Evolutionary conservation across 2,113 vertebrate species (phyloP).

Genomic region (Emydura subglobosa): DNA sequence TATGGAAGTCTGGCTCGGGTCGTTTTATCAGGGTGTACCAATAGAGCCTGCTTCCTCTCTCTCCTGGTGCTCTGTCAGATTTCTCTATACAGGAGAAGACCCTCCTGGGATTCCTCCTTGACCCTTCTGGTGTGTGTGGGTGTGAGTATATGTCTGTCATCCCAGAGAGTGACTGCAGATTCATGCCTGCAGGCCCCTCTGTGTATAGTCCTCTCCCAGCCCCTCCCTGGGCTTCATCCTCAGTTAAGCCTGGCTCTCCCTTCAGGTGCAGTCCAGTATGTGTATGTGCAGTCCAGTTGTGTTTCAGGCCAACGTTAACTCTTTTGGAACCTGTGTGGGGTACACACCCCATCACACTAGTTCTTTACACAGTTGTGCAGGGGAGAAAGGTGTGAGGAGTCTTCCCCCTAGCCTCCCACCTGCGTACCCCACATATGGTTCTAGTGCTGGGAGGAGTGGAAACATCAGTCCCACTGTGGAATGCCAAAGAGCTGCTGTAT

Average conservation of each 20-base stretch:
- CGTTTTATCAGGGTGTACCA: neutral
- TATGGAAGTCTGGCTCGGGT: neutral
- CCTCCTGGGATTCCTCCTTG: no score
- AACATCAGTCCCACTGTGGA: rapidly evolving
- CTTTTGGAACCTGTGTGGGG: no score
- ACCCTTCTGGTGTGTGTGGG: no score
- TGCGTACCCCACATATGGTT: neutral
- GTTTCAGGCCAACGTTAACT: no score
- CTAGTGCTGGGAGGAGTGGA: neutral
- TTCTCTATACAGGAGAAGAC: neutral
- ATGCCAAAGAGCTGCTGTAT: neutral
- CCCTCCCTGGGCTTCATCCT: no score
- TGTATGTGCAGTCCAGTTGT: no score
- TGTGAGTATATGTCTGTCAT: no score
- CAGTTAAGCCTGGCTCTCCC: no score
- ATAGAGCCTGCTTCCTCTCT: neutral
- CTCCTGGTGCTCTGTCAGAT: neutral
- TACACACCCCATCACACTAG: neutral
- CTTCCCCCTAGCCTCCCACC: neutral
- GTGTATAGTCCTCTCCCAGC: no score
- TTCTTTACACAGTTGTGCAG: neutral
- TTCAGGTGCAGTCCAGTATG: no score
- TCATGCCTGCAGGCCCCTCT: no score
- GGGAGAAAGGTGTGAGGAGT: neutral
- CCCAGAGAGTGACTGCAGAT: no score